Conservation (phyloP, 2,888 invertebrate genomes). For the Tenthredo scrophulariae region DNA sequence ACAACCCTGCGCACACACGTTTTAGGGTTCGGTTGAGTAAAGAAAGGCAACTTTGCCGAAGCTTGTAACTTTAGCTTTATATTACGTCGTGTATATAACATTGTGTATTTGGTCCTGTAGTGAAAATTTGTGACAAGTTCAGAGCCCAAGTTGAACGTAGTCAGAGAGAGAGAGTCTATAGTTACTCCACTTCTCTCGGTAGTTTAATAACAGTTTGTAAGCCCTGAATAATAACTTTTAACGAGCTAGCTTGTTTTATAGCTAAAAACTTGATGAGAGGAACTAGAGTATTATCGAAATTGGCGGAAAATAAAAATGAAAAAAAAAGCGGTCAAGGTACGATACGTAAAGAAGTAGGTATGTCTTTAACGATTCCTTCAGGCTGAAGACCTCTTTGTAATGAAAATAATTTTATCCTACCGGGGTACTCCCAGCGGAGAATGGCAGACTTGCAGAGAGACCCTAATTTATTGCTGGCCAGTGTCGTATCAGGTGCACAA, state of each 20-base stretch:
- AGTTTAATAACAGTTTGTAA: conserved; percentile 16
- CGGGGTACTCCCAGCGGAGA: background rate
- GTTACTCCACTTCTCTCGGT: background rate
- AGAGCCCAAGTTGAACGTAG: background rate
- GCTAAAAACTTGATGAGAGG: background rate
- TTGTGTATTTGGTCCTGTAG: background rate
- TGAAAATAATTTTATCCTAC: background rate
- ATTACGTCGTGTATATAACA: background rate
- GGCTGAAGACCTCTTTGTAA: background rate
- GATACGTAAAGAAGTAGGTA: background rate
- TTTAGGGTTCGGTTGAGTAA: conserved; percentile 24
- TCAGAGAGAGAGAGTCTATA: background rate
- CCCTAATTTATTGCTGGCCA: conserved; percentile 50
- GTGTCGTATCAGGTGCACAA: conserved; percentile 51
- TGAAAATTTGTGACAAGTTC: conserved; percentile 2
- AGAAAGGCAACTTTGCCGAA: conserved; percentile 30
- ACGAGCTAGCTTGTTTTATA: background rate
- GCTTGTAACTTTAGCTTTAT: conserved; percentile 9
- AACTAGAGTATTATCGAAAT: background rate
- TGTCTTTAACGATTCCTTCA: background rate
- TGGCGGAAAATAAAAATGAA: background rate
- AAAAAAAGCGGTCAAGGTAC: background rate
- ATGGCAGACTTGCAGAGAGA: conserved; percentile 10
- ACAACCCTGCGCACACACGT: conserved; percentile 37
- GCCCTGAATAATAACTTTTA: background rate